These are phyloP conservation scores for Leptoteleia sp. DNA, from an alignment of 1,140 invertebrate genomes.

Conservation along the genomic window DNA sequence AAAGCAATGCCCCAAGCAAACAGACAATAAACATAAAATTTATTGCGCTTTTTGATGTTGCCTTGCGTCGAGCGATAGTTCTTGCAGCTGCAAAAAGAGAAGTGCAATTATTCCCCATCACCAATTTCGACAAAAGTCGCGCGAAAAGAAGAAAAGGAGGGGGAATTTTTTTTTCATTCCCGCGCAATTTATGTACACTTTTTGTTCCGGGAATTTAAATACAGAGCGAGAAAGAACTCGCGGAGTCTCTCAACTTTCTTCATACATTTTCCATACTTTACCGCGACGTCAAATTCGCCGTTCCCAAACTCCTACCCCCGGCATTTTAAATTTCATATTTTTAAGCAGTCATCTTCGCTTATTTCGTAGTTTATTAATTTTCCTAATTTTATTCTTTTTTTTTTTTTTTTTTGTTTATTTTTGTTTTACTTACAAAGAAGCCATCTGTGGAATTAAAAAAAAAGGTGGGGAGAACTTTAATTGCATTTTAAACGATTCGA, in stretches of 20 bases:
- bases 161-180: constrained; percentile 13
- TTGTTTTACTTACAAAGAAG: no score
- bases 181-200: constrained; percentile 34
- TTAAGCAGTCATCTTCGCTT: background rate
- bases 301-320: constrained; percentile 17
- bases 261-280: constrained; percentile 38
- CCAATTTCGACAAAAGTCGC: constrained; percentile 24
- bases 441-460: no score
- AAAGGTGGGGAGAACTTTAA: no score
- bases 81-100: constrained; percentile 43
- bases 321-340: constrained; percentile 25
- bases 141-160: constrained; percentile 8
- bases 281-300: constrained; percentile 13
- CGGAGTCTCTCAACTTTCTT: constrained; percentile 39
- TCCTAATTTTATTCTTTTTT: no score
- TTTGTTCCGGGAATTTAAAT: constrained; percentile 43
- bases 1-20: constrained; percentile 58
- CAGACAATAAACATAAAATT: constrained; percentile 55
- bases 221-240: constrained; percentile 7
- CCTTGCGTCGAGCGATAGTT: constrained; percentile 10
- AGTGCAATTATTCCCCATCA: constrained; percentile 33
- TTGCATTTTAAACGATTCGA: no score
- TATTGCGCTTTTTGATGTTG: constrained; percentile 25
- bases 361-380: no score
- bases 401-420: no score